Conservation (phyloP, 2,797 vertebrate genomes). For the Aphelocoma californica region DNA sequence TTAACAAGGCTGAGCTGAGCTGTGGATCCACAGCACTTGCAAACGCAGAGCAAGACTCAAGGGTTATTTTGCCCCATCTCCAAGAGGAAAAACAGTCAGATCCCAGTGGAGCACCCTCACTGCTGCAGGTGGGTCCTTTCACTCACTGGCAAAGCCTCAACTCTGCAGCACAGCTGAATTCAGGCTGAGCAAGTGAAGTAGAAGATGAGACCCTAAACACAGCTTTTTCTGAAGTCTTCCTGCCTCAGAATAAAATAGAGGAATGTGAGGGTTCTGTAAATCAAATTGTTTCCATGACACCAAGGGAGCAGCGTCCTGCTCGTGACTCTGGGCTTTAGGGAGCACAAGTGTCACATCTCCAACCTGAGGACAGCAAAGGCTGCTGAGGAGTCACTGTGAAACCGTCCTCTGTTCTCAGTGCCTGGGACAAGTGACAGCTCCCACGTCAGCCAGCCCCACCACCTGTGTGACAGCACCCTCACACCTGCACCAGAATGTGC, state of each 20-base stretch:
- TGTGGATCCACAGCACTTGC: background rate
- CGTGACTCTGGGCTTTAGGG: background rate
- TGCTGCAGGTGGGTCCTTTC: background rate
- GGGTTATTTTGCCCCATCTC: background rate
- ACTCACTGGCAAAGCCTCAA: background rate
- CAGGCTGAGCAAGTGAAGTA: background rate
- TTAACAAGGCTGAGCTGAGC: background rate
- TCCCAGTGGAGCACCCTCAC: background rate
- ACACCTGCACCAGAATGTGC: background rate
- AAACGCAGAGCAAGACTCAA: background rate
- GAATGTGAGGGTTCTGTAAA: background rate
- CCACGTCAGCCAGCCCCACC: background rate
- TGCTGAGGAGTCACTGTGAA: background rate
- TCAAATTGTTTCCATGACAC: background rate
- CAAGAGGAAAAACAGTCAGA: background rate
- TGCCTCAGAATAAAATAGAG: background rate
- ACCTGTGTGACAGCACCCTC: background rate
- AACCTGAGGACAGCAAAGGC: background rate
- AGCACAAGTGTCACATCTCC: background rate
- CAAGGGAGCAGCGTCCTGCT: fast-evolving
- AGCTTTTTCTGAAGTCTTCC: background rate
- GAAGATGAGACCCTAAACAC: background rate
- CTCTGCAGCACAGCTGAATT: background rate
- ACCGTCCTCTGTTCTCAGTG: background rate
- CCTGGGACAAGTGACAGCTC: background rate